Conservation (phyloP, 30 jellyfish, hydroid and myxozoan genomes). For the Clytia hemisphaerica region DNA sequence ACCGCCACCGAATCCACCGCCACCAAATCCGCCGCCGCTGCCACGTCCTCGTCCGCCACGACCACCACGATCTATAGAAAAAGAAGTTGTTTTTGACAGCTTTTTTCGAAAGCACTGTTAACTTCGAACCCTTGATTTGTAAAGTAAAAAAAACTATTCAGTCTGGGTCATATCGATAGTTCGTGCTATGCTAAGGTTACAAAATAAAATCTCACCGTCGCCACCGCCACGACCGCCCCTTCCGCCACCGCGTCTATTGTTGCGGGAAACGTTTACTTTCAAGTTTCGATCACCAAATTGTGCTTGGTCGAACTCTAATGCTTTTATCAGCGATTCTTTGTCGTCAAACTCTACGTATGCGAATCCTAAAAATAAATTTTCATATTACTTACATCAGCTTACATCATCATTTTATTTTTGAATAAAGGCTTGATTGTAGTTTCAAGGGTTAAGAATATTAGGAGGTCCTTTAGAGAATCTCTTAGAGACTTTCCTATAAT, state of each 20-base stretch:
- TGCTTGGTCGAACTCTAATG: slow-evolving; percentile 82
- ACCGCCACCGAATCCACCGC: slow-evolving; percentile 16
- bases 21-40: not conserved
- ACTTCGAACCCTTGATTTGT: too few relatives aligned
- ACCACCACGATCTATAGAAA: slow-evolving; percentile 12
- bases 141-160: too few relatives aligned
- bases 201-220: slow-evolving; percentile 34
- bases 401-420: not conserved
- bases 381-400: not conserved
- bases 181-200: too few relatives aligned
- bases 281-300: slow-evolving; percentile 69
- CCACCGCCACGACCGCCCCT: slow-evolving; percentile 79
- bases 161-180: too few relatives aligned
- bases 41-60: slow-evolving; percentile 8
- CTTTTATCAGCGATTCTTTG: slow-evolving; percentile 59
- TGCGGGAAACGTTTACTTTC: slow-evolving; percentile 85
- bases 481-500: too few relatives aligned
- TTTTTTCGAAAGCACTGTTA: too few relatives aligned
- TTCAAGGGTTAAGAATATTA: too few relatives aligned
- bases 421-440: not conserved
- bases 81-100: too few relatives aligned
- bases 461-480: too few relatives aligned
- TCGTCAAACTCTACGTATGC: slow-evolving; percentile 97
- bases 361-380: slow-evolving; percentile 50
- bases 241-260: slow-evolving; percentile 57